phyloP scores from a whole-genome alignment of 1,140 invertebrate genomes.

The Zaprionus ghesquierei region DNA sequence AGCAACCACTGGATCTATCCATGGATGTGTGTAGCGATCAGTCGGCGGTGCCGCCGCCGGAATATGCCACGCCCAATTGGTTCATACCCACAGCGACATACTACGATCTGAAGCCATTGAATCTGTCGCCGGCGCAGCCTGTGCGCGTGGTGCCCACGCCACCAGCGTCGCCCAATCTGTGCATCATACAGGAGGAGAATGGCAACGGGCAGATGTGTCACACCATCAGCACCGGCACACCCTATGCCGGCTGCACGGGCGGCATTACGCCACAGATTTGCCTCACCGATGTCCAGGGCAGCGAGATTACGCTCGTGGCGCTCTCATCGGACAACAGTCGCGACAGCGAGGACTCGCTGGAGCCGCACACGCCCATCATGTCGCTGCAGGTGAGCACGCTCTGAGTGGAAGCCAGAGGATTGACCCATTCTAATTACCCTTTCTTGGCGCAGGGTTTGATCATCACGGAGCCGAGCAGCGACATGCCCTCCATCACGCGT shows the following conservation, averaged over 20 bases:
- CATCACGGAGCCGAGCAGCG: conserved; percentile 89
- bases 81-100: conserved; percentile 78
- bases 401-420: background rate
- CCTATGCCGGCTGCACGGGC: conserved; percentile 67
- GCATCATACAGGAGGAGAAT: conserved; percentile 93
- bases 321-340: conserved; percentile 87
- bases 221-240: conserved; percentile 71
- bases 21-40: conserved; percentile 69
- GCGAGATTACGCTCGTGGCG: conserved; percentile 90
- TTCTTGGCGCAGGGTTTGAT: conserved; percentile 85
- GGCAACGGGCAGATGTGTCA: conserved; percentile 73
- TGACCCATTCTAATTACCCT: background rate
- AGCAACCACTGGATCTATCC: conserved; percentile 75
- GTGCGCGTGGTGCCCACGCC: conserved; percentile 78
- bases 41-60: conserved; percentile 19
- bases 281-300: conserved; percentile 94
- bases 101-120: conserved; percentile 83
- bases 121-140: conserved; percentile 85
- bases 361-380: conserved; percentile 80
- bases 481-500: conserved; percentile 90
- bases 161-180: conserved; percentile 85
- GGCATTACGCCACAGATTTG: conserved; percentile 89
- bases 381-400: conserved; percentile 70
- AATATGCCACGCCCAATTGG: conserved; percentile 67
- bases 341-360: conserved; percentile 83